Conservation (phyloP, 2,797 vertebrate genomes). For the Ficedula albicollis region DNA sequence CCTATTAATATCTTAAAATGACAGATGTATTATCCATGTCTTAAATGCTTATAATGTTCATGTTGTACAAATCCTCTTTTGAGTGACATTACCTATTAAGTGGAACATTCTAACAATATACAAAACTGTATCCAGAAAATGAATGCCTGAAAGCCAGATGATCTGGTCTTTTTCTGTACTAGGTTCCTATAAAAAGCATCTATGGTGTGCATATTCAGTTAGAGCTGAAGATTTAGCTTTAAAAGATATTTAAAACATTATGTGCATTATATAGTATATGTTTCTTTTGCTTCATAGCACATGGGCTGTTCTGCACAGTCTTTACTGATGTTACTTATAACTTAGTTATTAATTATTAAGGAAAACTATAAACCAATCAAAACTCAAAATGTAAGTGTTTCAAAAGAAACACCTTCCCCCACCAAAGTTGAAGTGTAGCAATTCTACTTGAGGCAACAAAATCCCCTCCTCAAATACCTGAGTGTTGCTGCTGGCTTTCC, state of each 20-base stretch:
- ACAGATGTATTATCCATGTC: not conserved
- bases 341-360: not conserved
- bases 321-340: not conserved
- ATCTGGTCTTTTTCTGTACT: not conserved
- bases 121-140: not conserved
- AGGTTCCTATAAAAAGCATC: not conserved
- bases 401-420: not conserved
- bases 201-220: not conserved
- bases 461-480: not conserved
- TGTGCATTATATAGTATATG: not conserved
- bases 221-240: not conserved
- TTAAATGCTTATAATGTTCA: not conserved
- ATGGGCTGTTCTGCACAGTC: not conserved
- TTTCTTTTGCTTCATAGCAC: not conserved
- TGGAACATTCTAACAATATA: slow-evolving; percentile 5
- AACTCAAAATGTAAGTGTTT: not conserved
- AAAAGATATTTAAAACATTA: not conserved
- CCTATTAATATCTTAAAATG: slow-evolving; percentile 4
- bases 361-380: not conserved
- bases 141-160: not conserved
- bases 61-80: slow-evolving; percentile 27
- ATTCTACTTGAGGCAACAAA: not conserved
- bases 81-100: not conserved
- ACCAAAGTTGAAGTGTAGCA: not conserved
- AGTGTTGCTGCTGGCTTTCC: not conserved